Evolutionary conservation across 2,113 vertebrate species (phyloP).

Genomic region (Chlorodrepanis virens): DNA sequence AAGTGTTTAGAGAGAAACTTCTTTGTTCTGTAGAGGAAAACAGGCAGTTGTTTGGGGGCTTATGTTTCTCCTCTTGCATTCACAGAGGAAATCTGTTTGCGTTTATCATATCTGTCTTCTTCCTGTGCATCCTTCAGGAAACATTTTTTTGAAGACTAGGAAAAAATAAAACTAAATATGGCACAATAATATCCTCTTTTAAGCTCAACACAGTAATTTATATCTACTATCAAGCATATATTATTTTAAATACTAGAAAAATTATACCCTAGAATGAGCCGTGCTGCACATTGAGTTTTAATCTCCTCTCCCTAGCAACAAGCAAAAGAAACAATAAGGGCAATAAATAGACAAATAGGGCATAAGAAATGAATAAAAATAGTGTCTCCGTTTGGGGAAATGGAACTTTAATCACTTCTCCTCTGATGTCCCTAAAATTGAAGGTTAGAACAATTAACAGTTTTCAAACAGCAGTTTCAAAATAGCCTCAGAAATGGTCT

Average conservation of each 20-base stretch:
- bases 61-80: not conserved
- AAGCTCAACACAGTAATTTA: slow-evolving; percentile 36
- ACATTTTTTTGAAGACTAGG: not conserved
- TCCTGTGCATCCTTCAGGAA: slow-evolving; percentile 16
- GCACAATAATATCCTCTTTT: slow-evolving; percentile 14
- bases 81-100: slow-evolving; percentile 21
- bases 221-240: slow-evolving; percentile 46
- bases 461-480: slow-evolving; percentile 18
- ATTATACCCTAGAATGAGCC: slow-evolving; percentile 24
- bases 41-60: not conserved
- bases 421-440: slow-evolving; percentile 31
- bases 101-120: slow-evolving; percentile 35
- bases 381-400: slow-evolving; percentile 11
- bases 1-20: not conserved
- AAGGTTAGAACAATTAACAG: slow-evolving; percentile 30
- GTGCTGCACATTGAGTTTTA: slow-evolving; percentile 26
- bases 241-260: slow-evolving; percentile 63
- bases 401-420: slow-evolving; percentile 45
- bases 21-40: not conserved
- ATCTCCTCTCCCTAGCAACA: slow-evolving; percentile 49
- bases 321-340: slow-evolving; percentile 47
- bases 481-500: slow-evolving; percentile 15
- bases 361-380: slow-evolving; percentile 52
- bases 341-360: slow-evolving; percentile 52
- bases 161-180: slow-evolving; percentile 32